Evolutionary conservation across 2,888 invertebrate genomes (phyloP), one percentile per base, ranked within the genome.

Genomic region (Baccha elongata): DNA sequence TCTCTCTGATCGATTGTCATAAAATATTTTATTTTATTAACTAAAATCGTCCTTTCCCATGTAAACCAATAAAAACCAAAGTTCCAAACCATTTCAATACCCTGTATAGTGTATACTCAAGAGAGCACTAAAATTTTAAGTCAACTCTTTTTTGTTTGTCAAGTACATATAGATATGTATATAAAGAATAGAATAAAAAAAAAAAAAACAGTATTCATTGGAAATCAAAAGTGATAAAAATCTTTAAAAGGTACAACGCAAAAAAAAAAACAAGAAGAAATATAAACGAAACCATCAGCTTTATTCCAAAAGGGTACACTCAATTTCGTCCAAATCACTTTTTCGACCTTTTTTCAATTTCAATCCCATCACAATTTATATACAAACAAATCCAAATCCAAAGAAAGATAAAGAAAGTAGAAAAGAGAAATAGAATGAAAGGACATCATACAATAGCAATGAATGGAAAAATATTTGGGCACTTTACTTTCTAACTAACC

Each of bases 401-500:
- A 1, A n/a, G 17, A 60, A 29, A 42, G 44, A 60, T 29, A 60
- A 32, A 32, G 4, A 64, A 1, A n/a, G 17, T n/a, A n/a, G n/a
- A n/a, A 60, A 17, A 42, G 29, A 60, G 44, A 60, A 1, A 32
- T 7, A 32, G 8, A 8, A 32, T 32, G 44, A 40, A 58, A 58
- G 58, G 44, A 60, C 60, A 60, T 44, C 46, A 64, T 26, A 74
- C 62, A 81, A 75, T 81, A 60, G 46, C 29, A 35, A 72, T 75
- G 76, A 75, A 81, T 75, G 71, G 44, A 65, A 76, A 81, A 76
- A 67, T 76, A 75, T 81, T 75, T 81, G 81, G 76, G 76, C 76
- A 81, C 81, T 81, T 81, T 81, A 76, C 81, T 62, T 72, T 81
- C 76, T 76, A 76, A 81, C 81, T 81, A 81, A 76, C 81, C 81